Evolutionary conservation across 2,797 vertebrate genomes (phyloP).

Genomic region (Pampus argenteus): DNA sequence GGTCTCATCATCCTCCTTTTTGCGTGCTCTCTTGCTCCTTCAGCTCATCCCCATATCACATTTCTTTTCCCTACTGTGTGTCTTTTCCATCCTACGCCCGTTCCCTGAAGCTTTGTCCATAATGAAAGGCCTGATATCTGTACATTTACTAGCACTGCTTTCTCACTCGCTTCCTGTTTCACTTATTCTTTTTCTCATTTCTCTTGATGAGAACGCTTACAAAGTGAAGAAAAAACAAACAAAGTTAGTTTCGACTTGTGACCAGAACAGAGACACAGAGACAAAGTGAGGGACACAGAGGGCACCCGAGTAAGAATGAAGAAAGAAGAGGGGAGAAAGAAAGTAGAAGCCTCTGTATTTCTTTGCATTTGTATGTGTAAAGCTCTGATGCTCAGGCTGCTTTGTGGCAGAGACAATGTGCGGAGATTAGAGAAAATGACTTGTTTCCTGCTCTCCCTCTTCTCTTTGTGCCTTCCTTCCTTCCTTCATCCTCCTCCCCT

Average conservation of each 20-base stretch:
- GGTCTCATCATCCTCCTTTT: conserved; percentile 70
- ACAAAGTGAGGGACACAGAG: conserved; percentile 20
- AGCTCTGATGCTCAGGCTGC: conserved; percentile 41
- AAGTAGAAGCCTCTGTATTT: conserved; percentile 32
- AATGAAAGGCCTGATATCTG: conserved; percentile 81
- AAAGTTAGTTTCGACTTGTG: conserved; percentile 70
- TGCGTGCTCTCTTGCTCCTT: conserved; percentile 67
- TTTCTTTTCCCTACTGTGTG: conserved; percentile 57
- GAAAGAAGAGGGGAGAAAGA: conserved; percentile 4
- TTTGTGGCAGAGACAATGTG: conserved; percentile 52
- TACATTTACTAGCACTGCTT: conserved; percentile 70
- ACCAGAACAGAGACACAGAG: conserved; percentile 40
- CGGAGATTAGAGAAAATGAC: conserved; percentile 67
- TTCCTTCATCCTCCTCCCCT: conserved; percentile 34
- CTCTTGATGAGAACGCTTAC: conserved; percentile 58
- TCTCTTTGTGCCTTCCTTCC: conserved; percentile 36
- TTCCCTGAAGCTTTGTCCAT: conserved; percentile 76
- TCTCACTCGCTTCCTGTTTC: conserved; percentile 52
- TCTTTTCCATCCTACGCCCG: conserved; percentile 54
- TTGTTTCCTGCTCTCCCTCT: conserved; percentile 43
- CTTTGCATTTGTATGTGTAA: conserved; percentile 46
- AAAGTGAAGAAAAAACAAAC: conserved; percentile 45
- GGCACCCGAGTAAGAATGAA: conserved; percentile 15
- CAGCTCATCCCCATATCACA: conserved; percentile 77
- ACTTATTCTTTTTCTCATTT: conserved; percentile 37